A percentile compares a stretch with the other conserved stretches of the same genome.
Conservation (phyloP, 2,888 invertebrate species). For the Aleiodes leptofemur region DNA sequence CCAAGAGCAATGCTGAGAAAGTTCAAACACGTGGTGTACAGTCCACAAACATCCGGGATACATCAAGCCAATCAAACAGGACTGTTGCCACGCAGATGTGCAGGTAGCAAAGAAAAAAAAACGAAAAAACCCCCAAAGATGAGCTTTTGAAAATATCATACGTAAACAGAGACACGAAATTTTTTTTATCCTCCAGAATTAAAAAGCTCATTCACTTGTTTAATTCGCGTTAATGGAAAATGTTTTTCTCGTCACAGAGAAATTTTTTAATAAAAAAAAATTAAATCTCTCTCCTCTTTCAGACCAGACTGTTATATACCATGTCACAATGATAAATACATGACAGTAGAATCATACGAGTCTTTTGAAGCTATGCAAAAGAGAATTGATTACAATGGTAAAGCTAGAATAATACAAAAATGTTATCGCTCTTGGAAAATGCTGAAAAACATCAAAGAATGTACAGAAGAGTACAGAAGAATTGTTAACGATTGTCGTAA, state of each 20-base stretch:
- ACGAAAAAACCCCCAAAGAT: not conserved
- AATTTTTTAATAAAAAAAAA: not conserved
- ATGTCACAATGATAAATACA: slow-evolving; percentile 79
- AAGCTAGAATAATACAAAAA: slow-evolving; percentile 80
- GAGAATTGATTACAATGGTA: slow-evolving; percentile 77
- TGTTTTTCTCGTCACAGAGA: not conserved
- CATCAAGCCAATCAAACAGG: slow-evolving; percentile 76
- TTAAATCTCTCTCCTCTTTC: slow-evolving; percentile 44
- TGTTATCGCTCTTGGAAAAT: slow-evolving; percentile 80
- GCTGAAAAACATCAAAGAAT: slow-evolving; percentile 75
- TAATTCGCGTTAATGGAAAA: not conserved
- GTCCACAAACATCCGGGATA: slow-evolving; percentile 79
- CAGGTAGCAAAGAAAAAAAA: slow-evolving; percentile 60
- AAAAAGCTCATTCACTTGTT: not conserved
- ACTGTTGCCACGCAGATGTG: slow-evolving; percentile 81
- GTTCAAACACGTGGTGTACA: slow-evolving; percentile 82
- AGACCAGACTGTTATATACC: slow-evolving; percentile 79
- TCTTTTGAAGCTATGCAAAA: slow-evolving; percentile 80
- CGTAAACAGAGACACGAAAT: too few relatives aligned
- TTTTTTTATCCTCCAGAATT: too few relatives aligned
- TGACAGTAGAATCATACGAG: slow-evolving; percentile 81
- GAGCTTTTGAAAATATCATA: not conserved
- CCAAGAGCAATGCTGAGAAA: slow-evolving; percentile 65
- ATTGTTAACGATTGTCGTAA: slow-evolving; percentile 77
- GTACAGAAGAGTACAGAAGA: slow-evolving; percentile 77